These are phyloP conservation scores for Sylvia atricapilla DNA, from an alignment of 2,113 vertebrate genomes.

Conservation along the genomic window DNA sequence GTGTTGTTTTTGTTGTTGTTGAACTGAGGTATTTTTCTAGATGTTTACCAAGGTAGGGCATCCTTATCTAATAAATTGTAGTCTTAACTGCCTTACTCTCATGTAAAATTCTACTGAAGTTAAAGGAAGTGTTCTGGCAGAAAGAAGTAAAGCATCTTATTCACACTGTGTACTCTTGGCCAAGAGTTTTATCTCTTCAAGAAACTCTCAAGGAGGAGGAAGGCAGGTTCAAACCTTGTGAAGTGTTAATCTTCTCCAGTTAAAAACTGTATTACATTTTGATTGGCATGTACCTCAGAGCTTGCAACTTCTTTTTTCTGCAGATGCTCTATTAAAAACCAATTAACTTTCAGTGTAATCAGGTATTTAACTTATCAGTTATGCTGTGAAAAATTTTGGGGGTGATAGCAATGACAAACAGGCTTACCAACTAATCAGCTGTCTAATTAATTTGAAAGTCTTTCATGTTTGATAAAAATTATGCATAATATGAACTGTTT, in stretches of 20 bases:
- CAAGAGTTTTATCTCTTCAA: background rate
- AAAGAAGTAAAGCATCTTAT: background rate
- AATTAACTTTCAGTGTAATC: conserved; percentile 57
- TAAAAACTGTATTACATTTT: conserved; percentile 13
- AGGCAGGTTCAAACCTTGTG: background rate
- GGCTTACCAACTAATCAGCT: conserved; percentile 25
- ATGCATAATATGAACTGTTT: background rate
- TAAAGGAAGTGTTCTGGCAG: background rate
- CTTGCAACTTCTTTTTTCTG: background rate
- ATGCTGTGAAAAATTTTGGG: conserved; percentile 33
- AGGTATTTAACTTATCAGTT: conserved; percentile 47
- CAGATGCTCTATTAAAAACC: conserved; percentile 29
- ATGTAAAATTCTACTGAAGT: background rate
- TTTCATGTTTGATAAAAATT: conserved; percentile 53
- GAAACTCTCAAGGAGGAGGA: background rate
- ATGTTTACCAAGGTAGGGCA: background rate
- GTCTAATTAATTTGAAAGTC: conserved; percentile 49
- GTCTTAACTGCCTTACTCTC: background rate
- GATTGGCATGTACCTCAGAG: conserved; percentile 23
- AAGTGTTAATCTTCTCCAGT: conserved; percentile 7
- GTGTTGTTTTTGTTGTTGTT: background rate
- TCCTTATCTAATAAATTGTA: background rate
- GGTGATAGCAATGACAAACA: conserved; percentile 40
- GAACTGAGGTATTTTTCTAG: background rate
- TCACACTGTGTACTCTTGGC: background rate